Base-by-base conservation (phyloP, 2,797 vertebrate genomes). In the Darevskia mixta region DNA sequence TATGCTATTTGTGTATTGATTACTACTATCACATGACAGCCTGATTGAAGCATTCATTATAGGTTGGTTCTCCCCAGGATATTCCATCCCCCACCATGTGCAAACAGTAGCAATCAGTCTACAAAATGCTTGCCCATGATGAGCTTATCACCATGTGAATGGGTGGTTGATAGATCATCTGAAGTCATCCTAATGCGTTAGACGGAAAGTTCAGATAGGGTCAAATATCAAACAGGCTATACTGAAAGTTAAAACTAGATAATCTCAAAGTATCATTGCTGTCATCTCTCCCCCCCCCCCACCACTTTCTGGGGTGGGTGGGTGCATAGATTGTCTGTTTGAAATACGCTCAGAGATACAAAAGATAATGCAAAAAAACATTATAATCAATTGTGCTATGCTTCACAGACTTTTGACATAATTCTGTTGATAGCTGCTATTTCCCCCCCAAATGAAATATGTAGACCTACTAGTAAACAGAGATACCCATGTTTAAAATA, bases 71-170 rank as follows among this genome's bases (percentile, higher is more conserved):
- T 85, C 78, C 41, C 58, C 78, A 81, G 77, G 83, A 85, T 55
- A 64, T 29, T 79, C 23, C 41, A 23, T 67, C n/a, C 83, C 80
- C 69, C 79, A 49, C 55, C 78, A 55, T 75, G 69, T 73, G 78
- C 83, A 85, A 81, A 85, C 78, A 89, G 78, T 55, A n/a, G 58
- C 83, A 89, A 89, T 89, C 87, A 89, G 17, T 76, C n/a, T 72
- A 35, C 64, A 17, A 85, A 76, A 75, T n/a, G 32, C 23, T 81
- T 89, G 32, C 32, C 77, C 77, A 89, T 85, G 69, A 85, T 85
- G 55, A 85, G 83, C 83, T 81, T 81, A 81, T 89, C 78, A 81
- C 32, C 69, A 81, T 89, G 58, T 81, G 83, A 89, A 89, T 89
- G 78, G 55, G 8, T 76, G 58, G 71, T 89, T 89, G 83, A 89